Evolutionary conservation across 2,113 vertebrate genomes (phyloP), one percentile per base, ranked within the genome.

Genomic region (Genyomyrus donnyi): DNA sequence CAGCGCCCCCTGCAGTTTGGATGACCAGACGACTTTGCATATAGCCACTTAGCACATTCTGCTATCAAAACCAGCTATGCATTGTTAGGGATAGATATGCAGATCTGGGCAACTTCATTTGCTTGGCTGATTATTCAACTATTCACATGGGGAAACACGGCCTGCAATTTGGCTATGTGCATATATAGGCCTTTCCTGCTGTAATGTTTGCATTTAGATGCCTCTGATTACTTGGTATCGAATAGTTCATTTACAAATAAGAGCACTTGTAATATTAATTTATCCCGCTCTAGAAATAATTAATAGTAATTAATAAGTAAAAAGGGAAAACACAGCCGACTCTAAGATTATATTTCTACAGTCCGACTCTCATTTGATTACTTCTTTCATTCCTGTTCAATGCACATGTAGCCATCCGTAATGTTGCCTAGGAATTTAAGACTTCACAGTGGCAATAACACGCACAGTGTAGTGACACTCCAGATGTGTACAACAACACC

Each of bases 251-350:
- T 86, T 86, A 85, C 83, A 85, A 50, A 50, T 21, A 53, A 56
- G 27, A 87, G 24, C 21, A 52, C 52, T 52, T 35, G 15, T 48
- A 53, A 56, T 87, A 87, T 87, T 87, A 6, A 87, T 87, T 53
- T 31, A 15, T 53, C 85, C 85, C 42, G 50, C 50, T 39, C 11
- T 19, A 87, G 50, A n/a, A 87, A 87, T 87, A 53, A 53, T 56
- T 87, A 19, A 87, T 7, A 87, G 19, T 21, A 87, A 87, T 87
- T 87, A 87, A 53, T 56, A 53, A 53, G 50, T 56, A 56, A 56
- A 87, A 53, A 19, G n/a, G 19, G 24, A 53, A 17, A 50, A 52
- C 11, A 13, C 48, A 27, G 50, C 13, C 5, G 2, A 35, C 1
- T 50, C 11, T 50, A 52, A 52, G 42, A 83, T 19, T n/a, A 86